These are phyloP conservation scores for Latheticus oryzae DNA, from an alignment of 2,888 invertebrate species.

Conservation along the genomic window DNA sequence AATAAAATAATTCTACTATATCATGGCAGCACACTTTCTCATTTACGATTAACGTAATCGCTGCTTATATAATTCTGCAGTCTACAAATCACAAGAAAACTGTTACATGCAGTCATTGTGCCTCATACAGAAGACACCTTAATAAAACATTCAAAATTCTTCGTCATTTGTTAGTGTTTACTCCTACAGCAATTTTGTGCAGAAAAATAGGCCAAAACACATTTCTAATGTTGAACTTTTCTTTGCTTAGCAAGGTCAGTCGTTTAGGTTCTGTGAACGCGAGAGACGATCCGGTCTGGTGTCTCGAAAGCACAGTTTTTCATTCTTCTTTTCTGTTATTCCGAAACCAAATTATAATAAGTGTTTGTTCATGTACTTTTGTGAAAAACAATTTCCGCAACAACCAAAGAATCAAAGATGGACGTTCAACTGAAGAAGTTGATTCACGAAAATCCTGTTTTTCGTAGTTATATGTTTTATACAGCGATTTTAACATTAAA, in stretches of 20 bases:
- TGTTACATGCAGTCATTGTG: too few relatives aligned
- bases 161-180: too few relatives aligned
- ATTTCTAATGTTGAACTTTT: constrained; percentile 22
- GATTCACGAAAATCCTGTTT: constrained; percentile 25
- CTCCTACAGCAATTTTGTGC: too few relatives aligned
- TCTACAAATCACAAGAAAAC: too few relatives aligned
- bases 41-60: too few relatives aligned
- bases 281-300: constrained; percentile 19
- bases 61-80: too few relatives aligned
- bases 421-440: constrained; percentile 15
- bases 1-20: too few relatives aligned
- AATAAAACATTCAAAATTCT: too few relatives aligned
- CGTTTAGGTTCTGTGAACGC: constrained; percentile 20
- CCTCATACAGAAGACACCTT: too few relatives aligned
- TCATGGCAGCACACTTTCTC: too few relatives aligned
- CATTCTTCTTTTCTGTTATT: constrained; percentile 14
- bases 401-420: constrained; percentile 11
- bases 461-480: constrained; percentile 33
- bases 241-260: constrained; percentile 27
- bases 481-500: constrained; percentile 25
- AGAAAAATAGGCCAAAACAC: constrained; percentile 17
- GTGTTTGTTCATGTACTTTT: too few relatives aligned
- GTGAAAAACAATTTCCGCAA: constrained; percentile 1
- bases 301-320: constrained; percentile 16
- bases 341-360: too few relatives aligned